Conservation (phyloP, 1,140 invertebrate genomes). For the Sitophilus oryzae region DNA sequence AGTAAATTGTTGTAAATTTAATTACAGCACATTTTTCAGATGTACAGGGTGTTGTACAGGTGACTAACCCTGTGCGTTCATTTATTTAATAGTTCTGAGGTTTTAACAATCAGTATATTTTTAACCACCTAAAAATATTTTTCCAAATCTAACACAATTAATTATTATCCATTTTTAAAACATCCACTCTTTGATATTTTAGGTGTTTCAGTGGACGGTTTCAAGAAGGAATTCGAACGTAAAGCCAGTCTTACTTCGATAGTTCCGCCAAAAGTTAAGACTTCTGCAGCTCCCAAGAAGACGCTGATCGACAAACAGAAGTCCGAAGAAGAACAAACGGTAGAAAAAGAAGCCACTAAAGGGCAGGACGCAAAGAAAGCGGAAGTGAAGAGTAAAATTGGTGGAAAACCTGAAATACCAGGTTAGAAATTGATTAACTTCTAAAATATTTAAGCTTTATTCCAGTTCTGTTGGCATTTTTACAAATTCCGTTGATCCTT, state of each 20-base stretch:
- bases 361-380: slow-evolving; percentile 26
- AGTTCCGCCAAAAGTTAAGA: slow-evolving; percentile 43
- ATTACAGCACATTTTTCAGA: too few species aligned
- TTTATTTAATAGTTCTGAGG: too few species aligned
- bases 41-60: too few species aligned
- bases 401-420: slow-evolving; percentile 10
- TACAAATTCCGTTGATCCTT: too few species aligned
- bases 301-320: slow-evolving; percentile 36
- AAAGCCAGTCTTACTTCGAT: slow-evolving; percentile 60
- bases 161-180: too few species aligned
- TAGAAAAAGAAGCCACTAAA: slow-evolving; percentile 22
- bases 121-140: too few species aligned
- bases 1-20: too few species aligned
- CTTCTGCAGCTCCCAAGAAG: slow-evolving; percentile 26
- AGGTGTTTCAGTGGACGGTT: slow-evolving; percentile 70
- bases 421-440: background rate
- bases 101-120: too few species aligned
- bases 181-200: too few species aligned
- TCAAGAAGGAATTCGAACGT: slow-evolving; percentile 75
- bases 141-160: too few species aligned
- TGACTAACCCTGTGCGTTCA: too few species aligned
- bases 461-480: slow-evolving; percentile 14
- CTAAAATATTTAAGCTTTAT: too few species aligned
- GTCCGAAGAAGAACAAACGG: slow-evolving; percentile 33
- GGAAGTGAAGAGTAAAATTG: slow-evolving; percentile 28